These are phyloP conservation scores for Brachionus manjavacas DNA, from an alignment of 1,140 invertebrate species.

Conservation along the genomic window DNA sequence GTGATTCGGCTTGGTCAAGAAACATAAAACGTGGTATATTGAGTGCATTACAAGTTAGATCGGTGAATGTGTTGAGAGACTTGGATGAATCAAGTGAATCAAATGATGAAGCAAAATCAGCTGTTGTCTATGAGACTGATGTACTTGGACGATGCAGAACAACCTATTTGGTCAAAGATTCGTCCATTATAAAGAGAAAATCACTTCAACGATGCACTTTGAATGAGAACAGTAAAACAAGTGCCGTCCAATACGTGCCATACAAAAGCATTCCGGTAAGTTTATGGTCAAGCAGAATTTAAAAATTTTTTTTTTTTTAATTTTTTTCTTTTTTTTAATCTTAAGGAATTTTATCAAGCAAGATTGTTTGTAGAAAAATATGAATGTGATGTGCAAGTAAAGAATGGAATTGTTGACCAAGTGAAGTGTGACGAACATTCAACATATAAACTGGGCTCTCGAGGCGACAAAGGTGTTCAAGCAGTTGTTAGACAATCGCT, in stretches of 20 bases:
- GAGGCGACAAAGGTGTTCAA: conserved; percentile 32
- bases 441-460: conserved; percentile 34
- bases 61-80: neutral
- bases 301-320: too few species aligned
- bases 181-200: neutral
- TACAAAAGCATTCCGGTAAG: conserved; percentile 22
- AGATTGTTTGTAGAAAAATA: conserved; percentile 32
- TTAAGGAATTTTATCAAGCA: conserved; percentile 30
- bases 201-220: conserved; percentile 39
- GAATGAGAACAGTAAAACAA: conserved; percentile 33
- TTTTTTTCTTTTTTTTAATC: neutral
- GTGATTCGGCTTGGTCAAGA: conserved; percentile 32
- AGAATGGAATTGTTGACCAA: conserved; percentile 6
- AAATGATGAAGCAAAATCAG: neutral
- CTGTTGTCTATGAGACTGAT: conserved; percentile 39
- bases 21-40: conserved; percentile 40
- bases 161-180: neutral
- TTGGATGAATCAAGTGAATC: conserved; percentile 7
- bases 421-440: conserved; percentile 22
- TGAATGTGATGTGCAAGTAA: neutral
- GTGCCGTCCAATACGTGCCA: conserved; percentile 22
- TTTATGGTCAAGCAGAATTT: too few species aligned
- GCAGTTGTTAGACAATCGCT: conserved; percentile 34
- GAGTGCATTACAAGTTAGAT: conserved; percentile 30
- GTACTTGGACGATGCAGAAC: conserved; percentile 35